phyloP scores from a whole-genome alignment of 2,888 invertebrate genomes.

The Dynastes hyllus region DNA sequence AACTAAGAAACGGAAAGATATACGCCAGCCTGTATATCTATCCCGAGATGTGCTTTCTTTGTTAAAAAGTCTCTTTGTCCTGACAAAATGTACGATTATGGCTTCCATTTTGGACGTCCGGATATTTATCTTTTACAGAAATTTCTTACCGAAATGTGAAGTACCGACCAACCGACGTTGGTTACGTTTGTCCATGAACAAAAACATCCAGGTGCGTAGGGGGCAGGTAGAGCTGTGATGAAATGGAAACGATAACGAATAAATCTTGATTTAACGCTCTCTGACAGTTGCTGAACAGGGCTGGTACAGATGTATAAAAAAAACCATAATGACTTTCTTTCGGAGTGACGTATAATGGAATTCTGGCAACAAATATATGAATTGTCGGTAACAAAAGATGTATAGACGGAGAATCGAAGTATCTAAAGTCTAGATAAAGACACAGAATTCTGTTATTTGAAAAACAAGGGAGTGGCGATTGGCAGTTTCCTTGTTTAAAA shows the following conservation, averaged over 20 bases:
- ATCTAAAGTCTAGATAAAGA: neutral
- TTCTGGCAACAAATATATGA: neutral
- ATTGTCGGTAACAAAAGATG: neutral
- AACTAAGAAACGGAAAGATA: constrained; percentile 21
- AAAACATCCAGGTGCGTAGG: constrained; percentile 16
- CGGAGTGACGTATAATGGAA: neutral
- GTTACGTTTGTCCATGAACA: neutral
- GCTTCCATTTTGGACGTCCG: constrained; percentile 17
- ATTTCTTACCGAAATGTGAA: constrained; percentile 33
- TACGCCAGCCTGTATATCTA: constrained; percentile 12
- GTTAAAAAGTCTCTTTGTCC: constrained; percentile 36
- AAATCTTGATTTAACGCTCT: constrained; percentile 23
- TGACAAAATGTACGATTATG: constrained; percentile 36
- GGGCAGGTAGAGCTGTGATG: constrained; percentile 14
- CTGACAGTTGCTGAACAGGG: constrained; percentile 5
- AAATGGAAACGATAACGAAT: constrained; percentile 26
- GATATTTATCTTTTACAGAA: constrained; percentile 41
- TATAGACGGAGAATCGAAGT: neutral
- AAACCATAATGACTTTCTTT: constrained; percentile 2
- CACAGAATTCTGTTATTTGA: too few species aligned
- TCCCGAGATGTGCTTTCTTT: constrained; percentile 19
- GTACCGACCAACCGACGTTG: neutral
- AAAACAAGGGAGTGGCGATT: too few species aligned
- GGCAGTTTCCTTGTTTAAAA: too few species aligned
- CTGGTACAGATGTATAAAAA: neutral